A percentile compares a stretch with the other conserved stretches of the same genome.
These are phyloP conservation scores for Platypus cylindrus DNA, from an alignment of 2,888 invertebrate species.

Conservation along the genomic window DNA sequence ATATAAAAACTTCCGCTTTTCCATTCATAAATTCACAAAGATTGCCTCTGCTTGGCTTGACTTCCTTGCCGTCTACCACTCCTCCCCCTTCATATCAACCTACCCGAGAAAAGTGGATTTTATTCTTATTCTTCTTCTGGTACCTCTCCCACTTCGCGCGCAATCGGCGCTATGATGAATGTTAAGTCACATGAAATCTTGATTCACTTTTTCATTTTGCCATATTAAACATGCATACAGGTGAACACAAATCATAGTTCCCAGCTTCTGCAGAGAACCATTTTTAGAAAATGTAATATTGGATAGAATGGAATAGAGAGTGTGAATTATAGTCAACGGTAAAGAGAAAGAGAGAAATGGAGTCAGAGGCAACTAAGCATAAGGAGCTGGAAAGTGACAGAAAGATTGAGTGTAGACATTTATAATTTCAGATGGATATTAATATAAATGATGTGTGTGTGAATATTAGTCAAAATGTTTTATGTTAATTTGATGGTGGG, in stretches of 20 bases:
- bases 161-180: conserved; percentile 21
- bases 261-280: conserved; percentile 7
- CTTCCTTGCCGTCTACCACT: too few species aligned
- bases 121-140: too few species aligned
- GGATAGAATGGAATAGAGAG: too few species aligned
- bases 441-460: conserved; percentile 4
- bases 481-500: neutral
- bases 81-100: too few species aligned
- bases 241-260: conserved; percentile 23
- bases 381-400: conserved; percentile 10
- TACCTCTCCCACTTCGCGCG: too few species aligned
- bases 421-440: conserved; percentile 10
- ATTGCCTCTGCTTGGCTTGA: too few species aligned
- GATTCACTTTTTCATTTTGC: conserved; percentile 25
- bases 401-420: conserved; percentile 14
- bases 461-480: neutral
- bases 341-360: too few species aligned
- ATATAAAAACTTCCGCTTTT: too few species aligned
- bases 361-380: too few species aligned
- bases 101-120: conserved; percentile 19
- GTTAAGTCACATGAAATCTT: conserved; percentile 21
- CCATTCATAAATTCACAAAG: too few species aligned
- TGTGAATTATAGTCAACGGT: too few species aligned
- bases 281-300: conserved; percentile 10
- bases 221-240: conserved; percentile 26